A percentile compares a stretch with the other conserved stretches of the same genome.
Evolutionary conservation across 2,888 invertebrate species (phyloP).

Genomic region (Allophyes oxyacanthae): DNA sequence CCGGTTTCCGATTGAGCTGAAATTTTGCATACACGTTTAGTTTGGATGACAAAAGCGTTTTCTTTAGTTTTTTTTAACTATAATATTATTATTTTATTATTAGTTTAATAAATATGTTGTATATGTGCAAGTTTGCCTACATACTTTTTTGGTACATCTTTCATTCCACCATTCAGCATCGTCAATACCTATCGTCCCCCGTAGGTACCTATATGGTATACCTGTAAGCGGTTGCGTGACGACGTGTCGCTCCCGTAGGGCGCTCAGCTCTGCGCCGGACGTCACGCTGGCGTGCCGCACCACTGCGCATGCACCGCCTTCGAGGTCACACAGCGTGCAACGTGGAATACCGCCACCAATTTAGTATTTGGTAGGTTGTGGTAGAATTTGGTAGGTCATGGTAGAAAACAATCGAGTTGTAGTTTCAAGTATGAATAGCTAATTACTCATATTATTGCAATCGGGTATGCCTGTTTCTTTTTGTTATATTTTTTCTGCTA

Average conservation of each 20-base stretch:
- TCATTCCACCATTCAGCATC: background rate
- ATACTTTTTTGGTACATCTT: too few relatives aligned
- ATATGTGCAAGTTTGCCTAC: too few relatives aligned
- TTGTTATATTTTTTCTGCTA: too few relatives aligned
- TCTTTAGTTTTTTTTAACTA: too few relatives aligned
- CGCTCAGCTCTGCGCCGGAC: slow-evolving; percentile 75
- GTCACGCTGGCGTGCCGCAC: slow-evolving; percentile 84
- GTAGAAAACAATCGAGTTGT: background rate
- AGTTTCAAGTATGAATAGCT: slow-evolving; percentile 1
- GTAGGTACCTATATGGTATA: slow-evolving; percentile 43
- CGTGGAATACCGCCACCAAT: slow-evolving; percentile 53
- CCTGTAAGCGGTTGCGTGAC: slow-evolving; percentile 74
- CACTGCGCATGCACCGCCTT: slow-evolving; percentile 84
- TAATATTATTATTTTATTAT: too few relatives aligned
- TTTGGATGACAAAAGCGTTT: too few relatives aligned
- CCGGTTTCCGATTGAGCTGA: too few relatives aligned
- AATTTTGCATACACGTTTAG: too few relatives aligned
- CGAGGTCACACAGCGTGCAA: slow-evolving; percentile 56
- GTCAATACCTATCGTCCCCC: background rate
- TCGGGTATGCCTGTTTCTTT: too few relatives aligned
- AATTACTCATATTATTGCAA: too few relatives aligned
- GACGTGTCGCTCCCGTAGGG: slow-evolving; percentile 71
- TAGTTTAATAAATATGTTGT: too few relatives aligned
- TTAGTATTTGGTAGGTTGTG: slow-evolving; percentile 14
- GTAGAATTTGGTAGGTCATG: slow-evolving; percentile 3